Base-by-base conservation (phyloP, 1,140 invertebrate genomes). In the Lasioglossum albipes region DNA sequence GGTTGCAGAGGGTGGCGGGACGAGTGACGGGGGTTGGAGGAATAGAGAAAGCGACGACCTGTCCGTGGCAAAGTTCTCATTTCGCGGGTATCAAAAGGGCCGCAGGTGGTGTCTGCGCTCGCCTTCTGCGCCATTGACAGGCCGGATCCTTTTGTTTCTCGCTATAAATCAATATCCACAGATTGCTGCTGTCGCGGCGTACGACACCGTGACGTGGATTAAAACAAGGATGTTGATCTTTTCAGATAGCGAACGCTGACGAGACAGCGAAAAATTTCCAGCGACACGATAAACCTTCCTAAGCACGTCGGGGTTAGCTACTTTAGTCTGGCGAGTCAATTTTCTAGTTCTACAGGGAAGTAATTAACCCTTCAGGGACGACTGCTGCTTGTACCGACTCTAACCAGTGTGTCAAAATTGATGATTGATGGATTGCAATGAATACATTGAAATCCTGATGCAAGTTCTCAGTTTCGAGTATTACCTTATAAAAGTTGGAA, bases 111-210 rank as follows among this genome's bases (percentile, higher is more conserved):
- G 62, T 81, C 67, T 64, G 20, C 57, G 13, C 70, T 76, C 49
- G 69, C 27, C 45, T 78, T 81, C 73, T 45, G 2, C 69, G 20
- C 41, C 45, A 79, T 75, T 74, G 70, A 72, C 83, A 79, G 74
- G 18, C 36, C 10, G 36, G 27, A 76, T 80, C 71, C 80, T 75
- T 79, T 74, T 84, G 81, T 84, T 84, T 79, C 81, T 66, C 41
- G 45, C 12, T 82, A 68, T 71, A 79, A 75, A 84, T 84, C 82
- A 77, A 86, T 84, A 82, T 82, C 79, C 12, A 20, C 18, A 61
- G 67, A 84, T 75, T 85, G 72, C 73, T 75, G 62, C 68, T 74
- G 65, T 79, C 79, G 69, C 66, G 36, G 18, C 49, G 41, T 20
- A 5, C 18, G 36, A n/a, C 7, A 4, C 10, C 45, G 2, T 41